Base-by-base conservation (phyloP, 2,113 vertebrate species). In the Gallinago paraguaiae region DNA sequence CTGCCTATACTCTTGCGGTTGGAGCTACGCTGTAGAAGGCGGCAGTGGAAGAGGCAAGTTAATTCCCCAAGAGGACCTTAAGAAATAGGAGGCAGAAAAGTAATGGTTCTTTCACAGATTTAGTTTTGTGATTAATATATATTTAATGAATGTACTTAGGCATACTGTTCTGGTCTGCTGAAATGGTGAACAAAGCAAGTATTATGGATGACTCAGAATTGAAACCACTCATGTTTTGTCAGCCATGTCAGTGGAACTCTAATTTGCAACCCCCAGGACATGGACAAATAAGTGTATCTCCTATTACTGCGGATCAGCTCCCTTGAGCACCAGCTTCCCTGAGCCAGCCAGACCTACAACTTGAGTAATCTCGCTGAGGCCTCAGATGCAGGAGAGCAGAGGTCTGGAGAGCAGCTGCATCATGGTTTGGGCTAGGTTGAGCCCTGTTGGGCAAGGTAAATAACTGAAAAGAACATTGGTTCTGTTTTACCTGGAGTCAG, bases 291-390 rank as follows among this genome's bases (percentile, higher is more conserved):
- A 8, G 33, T 33, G 10, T 22, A 9, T 43, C 19, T 77, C 31
- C 78, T 61, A 0, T 43, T 65, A 45, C 80, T 85, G 46, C 63
- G 23, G 31, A 70, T 33, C 37, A 43, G 37, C 50, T 53, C n/a
- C 43, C 31, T 64, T 22, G 12, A 45, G 33, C 17, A 46, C 24
- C 35, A 23, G 41, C 54, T 56, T 63, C 30, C 51, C 31, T 10
- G 37, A 46, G 54, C 19, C 37, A 51, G 46, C 14, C 37, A 6
- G 17, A 59, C 17, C 37, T 23, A 17, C 25, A n/a, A 25, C 33
- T 39, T 17, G 15, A 2, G 23, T 2, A 45, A 51, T 17, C 54
- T 75, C 1, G 0, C 61, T 23, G 46, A 33, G 45, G 17, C 56
- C n/a, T 69, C 17, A 4, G 25, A 18, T 39, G 27, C 22, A 15